Conservation (phyloP, 2,888 invertebrate species). For the Spatulosminthurus flaviceps region DNA sequence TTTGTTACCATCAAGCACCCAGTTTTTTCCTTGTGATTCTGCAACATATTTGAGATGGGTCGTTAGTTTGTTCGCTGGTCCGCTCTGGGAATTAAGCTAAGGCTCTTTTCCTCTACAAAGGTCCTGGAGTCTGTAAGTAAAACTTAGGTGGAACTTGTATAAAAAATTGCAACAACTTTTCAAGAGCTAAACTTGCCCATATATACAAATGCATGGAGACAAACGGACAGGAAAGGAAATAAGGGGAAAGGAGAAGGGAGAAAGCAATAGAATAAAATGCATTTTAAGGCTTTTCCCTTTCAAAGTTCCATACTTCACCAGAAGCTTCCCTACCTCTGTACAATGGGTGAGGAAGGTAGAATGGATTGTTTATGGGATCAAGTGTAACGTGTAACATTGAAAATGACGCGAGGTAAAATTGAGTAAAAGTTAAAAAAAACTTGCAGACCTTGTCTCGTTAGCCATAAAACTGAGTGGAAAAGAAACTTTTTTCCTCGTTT, state of each 20-base stretch:
- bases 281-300: too few relatives aligned
- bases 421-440: not conserved
- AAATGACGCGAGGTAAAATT: not conserved
- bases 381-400: not conserved
- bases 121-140: not conserved
- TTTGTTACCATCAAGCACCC: constrained; percentile 1
- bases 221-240: too few relatives aligned
- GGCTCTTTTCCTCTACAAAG: not conserved
- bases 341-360: not conserved
- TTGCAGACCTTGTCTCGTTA: not conserved
- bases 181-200: not conserved
- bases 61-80: constrained; percentile 3
- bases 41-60: constrained; percentile 13
- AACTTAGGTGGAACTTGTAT: not conserved
- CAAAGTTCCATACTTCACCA: too few relatives aligned
- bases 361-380: constrained; percentile 3
- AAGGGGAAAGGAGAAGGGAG: too few relatives aligned
- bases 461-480: not conserved
- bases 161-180: constrained; percentile 4
- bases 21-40: not conserved
- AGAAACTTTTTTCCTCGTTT: not conserved
- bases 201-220: too few relatives aligned
- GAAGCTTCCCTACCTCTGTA: too few relatives aligned
- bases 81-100: not conserved
- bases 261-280: not conserved